phyloP scores from a whole-genome alignment of 2,113 vertebrate genomes.

The Cyprinodon brontotheroides region DNA sequence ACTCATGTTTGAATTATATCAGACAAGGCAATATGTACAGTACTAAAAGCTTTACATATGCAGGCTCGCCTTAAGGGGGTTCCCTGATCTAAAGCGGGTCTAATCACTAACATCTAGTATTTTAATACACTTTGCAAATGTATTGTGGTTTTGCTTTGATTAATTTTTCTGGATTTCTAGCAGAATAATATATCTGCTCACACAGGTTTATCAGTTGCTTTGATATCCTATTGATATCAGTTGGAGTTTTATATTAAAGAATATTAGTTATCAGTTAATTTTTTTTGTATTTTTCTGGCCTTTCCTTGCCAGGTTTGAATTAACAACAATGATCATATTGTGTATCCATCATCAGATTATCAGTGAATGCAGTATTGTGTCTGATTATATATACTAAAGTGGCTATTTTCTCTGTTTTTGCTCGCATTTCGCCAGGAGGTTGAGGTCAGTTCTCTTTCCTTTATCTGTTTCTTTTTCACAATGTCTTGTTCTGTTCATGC shows the following conservation, averaged over 20 bases:
- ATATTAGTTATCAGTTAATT: not conserved
- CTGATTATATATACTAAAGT: constrained; percentile 51
- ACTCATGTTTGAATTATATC: constrained; percentile 58
- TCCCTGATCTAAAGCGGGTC: not conserved
- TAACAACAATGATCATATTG: not conserved
- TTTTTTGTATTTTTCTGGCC: not conserved
- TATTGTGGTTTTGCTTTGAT: not conserved
- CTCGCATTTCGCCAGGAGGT: constrained; percentile 82
- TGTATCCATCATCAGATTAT: not conserved
- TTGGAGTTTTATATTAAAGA: not conserved
- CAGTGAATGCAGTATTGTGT: constrained; percentile 29
- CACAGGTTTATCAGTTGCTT: not conserved
- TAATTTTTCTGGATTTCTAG: not conserved
- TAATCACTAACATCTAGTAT: not conserved
- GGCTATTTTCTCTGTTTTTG: constrained; percentile 58
- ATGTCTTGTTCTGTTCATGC: too few species aligned
- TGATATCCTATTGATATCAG: not conserved
- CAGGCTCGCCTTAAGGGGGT: not conserved
- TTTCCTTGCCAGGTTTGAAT: not conserved
- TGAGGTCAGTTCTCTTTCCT: constrained; percentile 80
- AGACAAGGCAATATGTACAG: constrained; percentile 24
- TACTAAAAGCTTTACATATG: constrained; percentile 30
- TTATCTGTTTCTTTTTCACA: constrained; percentile 13
- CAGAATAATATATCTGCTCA: not conserved
- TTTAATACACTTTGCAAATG: not conserved